Evolutionary conservation across 2,888 invertebrate species (phyloP), one percentile per base, ranked within the genome.

Genomic region (Altica lythri): DNA sequence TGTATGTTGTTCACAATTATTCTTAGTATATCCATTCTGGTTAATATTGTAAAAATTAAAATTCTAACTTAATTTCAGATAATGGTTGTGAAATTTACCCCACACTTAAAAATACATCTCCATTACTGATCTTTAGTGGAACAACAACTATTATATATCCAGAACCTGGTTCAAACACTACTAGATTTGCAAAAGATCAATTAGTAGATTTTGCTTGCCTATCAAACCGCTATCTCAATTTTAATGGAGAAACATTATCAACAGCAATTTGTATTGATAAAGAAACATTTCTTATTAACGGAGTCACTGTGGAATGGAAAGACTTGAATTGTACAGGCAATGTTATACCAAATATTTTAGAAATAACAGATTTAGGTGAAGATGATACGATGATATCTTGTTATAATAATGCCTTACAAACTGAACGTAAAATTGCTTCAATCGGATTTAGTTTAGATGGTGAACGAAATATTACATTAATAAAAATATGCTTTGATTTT

Each of bases 401-500:
- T 9, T 4, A 34, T 4, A 9, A 16, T 16, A 1, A 13, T 19
- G 13, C 5, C n/a, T 12, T 37, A 16, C n/a, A n/a, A n/a, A n/a
- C n/a, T n/a, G n/a, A n/a, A n/a, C n/a, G n/a, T n/a, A 16, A 25
- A 16, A 35, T 46, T 1, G 27, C 25, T 8, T n/a, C 22, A 37
- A 46, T 46, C 4, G 46, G 46, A n/a, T 46, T 46, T 22, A 12
- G 8, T 2, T 16, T 46, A 27, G 17, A 10, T n/a, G 12, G 6
- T 19, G 10, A 35, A 2, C 22, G 35, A 25, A 37, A 37, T 27
- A 9, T 27, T 5, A 27, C 25, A 4, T n/a, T 18, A 2, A 79
- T 79, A 57, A 77, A 74, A 64, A 76, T 82, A 1, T 85, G 85
- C 68, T 83, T 82, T 63, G 78, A 84, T 67, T 75, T 77, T 29